Evolutionary conservation across 2,888 invertebrate species (phyloP).

Genomic region (Conomelus anceps): DNA sequence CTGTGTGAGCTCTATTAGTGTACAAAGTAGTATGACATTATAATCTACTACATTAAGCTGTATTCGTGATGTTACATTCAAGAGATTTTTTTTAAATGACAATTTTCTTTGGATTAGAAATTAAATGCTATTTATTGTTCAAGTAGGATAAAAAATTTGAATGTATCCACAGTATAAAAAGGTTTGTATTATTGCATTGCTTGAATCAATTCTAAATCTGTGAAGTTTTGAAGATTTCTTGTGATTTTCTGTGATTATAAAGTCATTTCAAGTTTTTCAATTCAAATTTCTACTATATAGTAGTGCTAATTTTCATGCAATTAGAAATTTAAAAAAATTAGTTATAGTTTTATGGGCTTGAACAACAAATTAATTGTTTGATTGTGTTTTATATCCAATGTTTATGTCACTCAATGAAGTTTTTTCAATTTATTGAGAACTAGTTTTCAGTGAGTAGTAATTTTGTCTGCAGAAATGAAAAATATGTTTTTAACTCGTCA

Average conservation of each 20-base stretch:
- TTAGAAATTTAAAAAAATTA: too few relatives aligned
- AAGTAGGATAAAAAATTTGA: neutral
- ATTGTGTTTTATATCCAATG: too few relatives aligned
- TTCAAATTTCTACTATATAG: too few relatives aligned
- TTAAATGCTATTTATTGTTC: neutral
- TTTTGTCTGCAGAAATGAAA: too few relatives aligned
- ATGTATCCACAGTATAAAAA: neutral
- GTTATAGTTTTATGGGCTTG: too few relatives aligned
- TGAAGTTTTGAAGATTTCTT: neutral
- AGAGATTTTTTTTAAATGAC: neutral
- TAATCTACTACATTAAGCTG: neutral
- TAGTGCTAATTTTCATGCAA: too few relatives aligned
- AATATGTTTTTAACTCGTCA: too few relatives aligned
- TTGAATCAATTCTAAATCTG: neutral
- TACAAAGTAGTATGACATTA: neutral
- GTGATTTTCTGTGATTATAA: neutral
- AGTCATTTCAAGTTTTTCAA: neutral
- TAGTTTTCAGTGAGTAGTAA: too few relatives aligned
- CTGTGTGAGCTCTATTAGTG: too few relatives aligned
- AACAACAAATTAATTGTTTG: too few relatives aligned
- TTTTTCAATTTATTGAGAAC: too few relatives aligned
- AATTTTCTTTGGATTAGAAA: neutral
- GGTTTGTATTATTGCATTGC: neutral
- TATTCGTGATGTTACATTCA: neutral
- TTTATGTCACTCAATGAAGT: too few relatives aligned